phyloP scores from a whole-genome alignment of 2,113 vertebrate genomes.

The Micromys minutus region DNA sequence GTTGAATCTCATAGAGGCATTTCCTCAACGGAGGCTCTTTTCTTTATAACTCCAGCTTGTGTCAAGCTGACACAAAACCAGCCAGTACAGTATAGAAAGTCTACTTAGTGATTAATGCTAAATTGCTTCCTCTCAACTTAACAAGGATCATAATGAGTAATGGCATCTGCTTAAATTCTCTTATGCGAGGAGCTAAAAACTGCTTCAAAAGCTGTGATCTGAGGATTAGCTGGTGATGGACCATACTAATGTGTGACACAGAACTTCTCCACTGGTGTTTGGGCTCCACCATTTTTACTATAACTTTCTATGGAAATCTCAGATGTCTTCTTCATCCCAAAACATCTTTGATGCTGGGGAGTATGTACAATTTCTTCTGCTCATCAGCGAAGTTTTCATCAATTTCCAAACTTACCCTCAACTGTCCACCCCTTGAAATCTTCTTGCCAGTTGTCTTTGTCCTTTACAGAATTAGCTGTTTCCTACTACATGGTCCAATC shows the following conservation, averaged over 20 bases:
- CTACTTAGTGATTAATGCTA: background rate
- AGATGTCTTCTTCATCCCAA: background rate
- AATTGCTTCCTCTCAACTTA: background rate
- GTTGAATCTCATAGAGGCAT: too few relatives aligned
- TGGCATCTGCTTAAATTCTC: background rate
- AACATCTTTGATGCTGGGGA: background rate
- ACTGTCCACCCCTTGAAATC: background rate
- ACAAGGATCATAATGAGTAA: background rate
- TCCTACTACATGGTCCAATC: background rate
- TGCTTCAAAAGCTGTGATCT: background rate
- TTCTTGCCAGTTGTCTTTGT: background rate
- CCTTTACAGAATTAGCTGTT: constrained; percentile 20
- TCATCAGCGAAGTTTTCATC: background rate
- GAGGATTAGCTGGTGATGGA: background rate
- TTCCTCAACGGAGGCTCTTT: too few relatives aligned
- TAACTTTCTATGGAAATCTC: background rate
- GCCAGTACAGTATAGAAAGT: too few relatives aligned
- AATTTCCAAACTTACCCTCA: background rate
- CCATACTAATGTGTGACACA: background rate
- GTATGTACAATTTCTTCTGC: background rate
- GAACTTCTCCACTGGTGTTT: background rate
- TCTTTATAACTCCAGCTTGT: too few relatives aligned
- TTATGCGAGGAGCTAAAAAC: background rate
- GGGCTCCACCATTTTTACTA: background rate
- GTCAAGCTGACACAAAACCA: too few relatives aligned